Percentiles rank a stretch among this genome's conserved stretches.
Conservation (phyloP, 2,888 invertebrate genomes). For the Sesia apiformis region DNA sequence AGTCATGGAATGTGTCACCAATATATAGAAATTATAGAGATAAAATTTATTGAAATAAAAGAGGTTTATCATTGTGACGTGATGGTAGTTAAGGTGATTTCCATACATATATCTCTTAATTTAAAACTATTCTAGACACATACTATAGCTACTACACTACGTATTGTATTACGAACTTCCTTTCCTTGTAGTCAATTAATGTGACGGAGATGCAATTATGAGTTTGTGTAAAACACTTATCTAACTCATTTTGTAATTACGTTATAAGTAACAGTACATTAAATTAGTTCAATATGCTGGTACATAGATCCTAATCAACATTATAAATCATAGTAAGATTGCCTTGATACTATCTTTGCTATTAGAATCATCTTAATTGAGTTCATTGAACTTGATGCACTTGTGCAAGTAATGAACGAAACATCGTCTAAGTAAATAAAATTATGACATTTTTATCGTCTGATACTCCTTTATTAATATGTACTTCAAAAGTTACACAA, state of each 20-base stretch:
- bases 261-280: constrained; percentile 1
- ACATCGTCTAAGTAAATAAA: background rate
- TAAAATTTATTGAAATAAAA: no score
- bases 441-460: background rate
- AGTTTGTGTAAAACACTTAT: background rate
- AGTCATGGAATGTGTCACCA: no score
- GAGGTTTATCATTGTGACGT: no score
- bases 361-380: constrained; percentile 13
- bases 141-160: no score
- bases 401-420: constrained; percentile 6
- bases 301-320: constrained; percentile 16
- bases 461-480: background rate
- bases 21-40: no score
- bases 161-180: no score
- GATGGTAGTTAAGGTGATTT: no score
- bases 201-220: no score
- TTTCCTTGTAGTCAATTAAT: no score
- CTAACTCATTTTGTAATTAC: background rate
- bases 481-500: background rate
- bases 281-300: constrained; percentile 13
- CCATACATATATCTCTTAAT: no score
- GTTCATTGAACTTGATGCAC: constrained; percentile 10
- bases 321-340: constrained; percentile 17
- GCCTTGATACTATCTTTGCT: constrained; percentile 11
- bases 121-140: no score